Conservation (phyloP, 2,113 vertebrate species). For the Channa maculata region DNA sequence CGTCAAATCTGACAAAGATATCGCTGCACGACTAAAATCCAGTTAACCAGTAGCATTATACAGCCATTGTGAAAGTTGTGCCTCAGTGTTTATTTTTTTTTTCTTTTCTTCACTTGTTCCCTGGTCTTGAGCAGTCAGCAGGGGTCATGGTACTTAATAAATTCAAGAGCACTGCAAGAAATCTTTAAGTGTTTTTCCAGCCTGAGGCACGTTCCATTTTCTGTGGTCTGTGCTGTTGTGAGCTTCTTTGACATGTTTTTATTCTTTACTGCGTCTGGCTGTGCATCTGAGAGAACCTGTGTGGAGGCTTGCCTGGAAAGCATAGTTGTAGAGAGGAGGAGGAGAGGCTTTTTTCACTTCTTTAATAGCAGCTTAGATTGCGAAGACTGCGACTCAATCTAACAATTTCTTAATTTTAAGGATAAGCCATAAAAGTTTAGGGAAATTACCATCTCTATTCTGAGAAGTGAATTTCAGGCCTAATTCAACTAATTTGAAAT, state of each 20-base stretch:
- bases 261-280: conserved; percentile 65
- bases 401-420: background rate
- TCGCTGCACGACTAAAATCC: background rate
- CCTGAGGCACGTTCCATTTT: conserved; percentile 66
- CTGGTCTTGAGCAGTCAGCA: conserved; percentile 36
- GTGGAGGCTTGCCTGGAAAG: conserved; percentile 66
- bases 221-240: conserved; percentile 49
- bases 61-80: conserved; percentile 21
- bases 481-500: too few species aligned
- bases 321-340: conserved; percentile 1
- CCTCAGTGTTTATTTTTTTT: background rate
- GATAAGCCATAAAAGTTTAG: background rate
- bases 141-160: conserved; percentile 50
- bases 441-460: background rate
- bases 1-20: background rate
- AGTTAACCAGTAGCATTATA: conserved; percentile 1
- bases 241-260: conserved; percentile 63
- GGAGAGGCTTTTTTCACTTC: conserved; percentile 8
- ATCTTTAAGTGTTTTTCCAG: conserved; percentile 65
- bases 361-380: conserved; percentile 13
- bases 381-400: background rate
- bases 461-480: too few species aligned
- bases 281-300: conserved; percentile 63
- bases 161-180: conserved; percentile 53
- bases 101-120: conserved; percentile 20